Evolutionary conservation across 2,113 vertebrate species (phyloP).

Genomic region (Cryptotis parvus): DNA sequence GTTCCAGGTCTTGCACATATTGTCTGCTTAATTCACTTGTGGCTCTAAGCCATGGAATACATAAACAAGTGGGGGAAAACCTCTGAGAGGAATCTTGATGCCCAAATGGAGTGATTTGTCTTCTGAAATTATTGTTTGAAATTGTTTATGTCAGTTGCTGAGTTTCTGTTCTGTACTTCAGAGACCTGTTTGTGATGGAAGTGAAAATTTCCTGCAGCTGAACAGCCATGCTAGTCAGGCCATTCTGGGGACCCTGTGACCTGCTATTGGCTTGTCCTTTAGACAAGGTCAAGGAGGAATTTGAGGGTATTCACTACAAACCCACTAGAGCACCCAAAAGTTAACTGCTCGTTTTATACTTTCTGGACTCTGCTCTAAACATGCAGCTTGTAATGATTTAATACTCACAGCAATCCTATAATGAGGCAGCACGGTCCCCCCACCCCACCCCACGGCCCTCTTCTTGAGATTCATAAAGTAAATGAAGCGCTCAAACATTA

Average conservation of each 20-base stretch:
- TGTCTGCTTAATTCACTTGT: conserved; percentile 74
- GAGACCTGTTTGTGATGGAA: conserved; percentile 71
- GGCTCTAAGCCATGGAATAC: conserved; percentile 63
- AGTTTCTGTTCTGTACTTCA: conserved; percentile 72
- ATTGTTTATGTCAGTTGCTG: conserved; percentile 80
- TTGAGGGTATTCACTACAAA: background rate
- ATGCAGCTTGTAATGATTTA: fast-evolving
- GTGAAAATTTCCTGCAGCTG: background rate
- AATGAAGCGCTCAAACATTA: background rate
- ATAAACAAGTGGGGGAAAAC: conserved; percentile 81
- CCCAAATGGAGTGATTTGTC: conserved; percentile 78
- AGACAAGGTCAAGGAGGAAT: fast-evolving
- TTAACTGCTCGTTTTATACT: fast-evolving
- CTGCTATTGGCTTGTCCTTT: background rate
- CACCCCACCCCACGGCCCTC: no score
- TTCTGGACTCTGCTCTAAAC: background rate
- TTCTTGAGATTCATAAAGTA: background rate
- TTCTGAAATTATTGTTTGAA: conserved; percentile 81
- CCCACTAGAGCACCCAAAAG: background rate
- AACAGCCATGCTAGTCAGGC: background rate
- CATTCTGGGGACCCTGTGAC: background rate
- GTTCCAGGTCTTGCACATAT: background rate
- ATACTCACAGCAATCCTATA: background rate
- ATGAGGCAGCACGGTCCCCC: background rate
- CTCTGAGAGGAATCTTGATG: conserved; percentile 78